Base-by-base conservation (phyloP, 2,797 vertebrate genomes). In the Malacoraja senta region DNA sequence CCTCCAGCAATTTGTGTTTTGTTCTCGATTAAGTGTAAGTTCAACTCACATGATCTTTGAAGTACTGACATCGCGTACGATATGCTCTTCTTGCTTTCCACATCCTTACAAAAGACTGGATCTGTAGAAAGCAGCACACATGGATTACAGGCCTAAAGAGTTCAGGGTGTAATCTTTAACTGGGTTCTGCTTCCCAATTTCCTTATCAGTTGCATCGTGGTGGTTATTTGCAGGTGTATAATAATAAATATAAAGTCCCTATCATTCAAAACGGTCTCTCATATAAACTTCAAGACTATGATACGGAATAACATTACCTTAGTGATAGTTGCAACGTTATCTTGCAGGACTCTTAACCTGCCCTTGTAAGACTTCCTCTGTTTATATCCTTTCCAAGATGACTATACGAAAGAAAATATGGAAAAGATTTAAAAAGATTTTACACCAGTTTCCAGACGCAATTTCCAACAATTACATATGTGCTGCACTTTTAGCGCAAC, bases 61-160 rank as follows among this genome's bases (percentile, higher is more conserved):
- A 99, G 95, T 97, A 98, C 93, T 98, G 97, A 77, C 98, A 94
- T 90, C 98, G 97, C 93, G 97, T 94, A 91, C 94, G 96, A 94
- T 99, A 99, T 94, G 94, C 96, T 93, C 93, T 96, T 94, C 96
- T 98, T 90, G 97, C 96, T 94, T 94, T 95, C 96, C 97, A 97
- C 99, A 99, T 99, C 96, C 98, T 98, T 94, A 97, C 97, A 95
- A 97, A 94, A 63, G 99, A 97, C 94, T 99, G 99, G 95, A 99
- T 97, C 99, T 99, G 95, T 96, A 97, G 95, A 76, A 92, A 53
- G 74, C 24, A 53, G 53, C 35, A 71, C 8, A 68, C 26, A 71
- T 35, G 38, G 44, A 44, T 74, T 74, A 61, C 38, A 74, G 24
- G 17, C 68, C 74, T 38, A 21, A 38, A 74, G 19, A 2, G 63